Evolutionary conservation across 1,140 invertebrate species (phyloP).

Genomic region (Drosophila grimshawi): DNA sequence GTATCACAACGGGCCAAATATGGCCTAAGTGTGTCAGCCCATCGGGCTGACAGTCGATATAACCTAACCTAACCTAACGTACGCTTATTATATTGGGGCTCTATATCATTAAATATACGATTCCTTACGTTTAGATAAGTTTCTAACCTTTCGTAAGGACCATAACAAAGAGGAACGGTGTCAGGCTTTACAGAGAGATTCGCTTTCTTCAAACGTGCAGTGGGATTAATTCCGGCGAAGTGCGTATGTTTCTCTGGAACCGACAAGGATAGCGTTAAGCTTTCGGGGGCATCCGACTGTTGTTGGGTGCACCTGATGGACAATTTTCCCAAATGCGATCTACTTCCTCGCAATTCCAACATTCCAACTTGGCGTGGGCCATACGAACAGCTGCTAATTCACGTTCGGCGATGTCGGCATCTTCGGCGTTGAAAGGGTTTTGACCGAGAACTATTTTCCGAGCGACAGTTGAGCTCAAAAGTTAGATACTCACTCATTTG

Average conservation of each 20-base stretch:
- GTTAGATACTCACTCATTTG: not conserved
- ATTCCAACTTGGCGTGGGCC: not conserved
- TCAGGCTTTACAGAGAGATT: not conserved
- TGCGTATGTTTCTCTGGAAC: too few relatives aligned
- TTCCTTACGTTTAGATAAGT: not conserved
- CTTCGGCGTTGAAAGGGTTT: not conserved
- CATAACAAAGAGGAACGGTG: not conserved
- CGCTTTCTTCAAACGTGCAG: too few relatives aligned
- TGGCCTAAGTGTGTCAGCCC: too few relatives aligned
- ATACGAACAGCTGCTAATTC: not conserved
- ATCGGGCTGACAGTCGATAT: too few relatives aligned
- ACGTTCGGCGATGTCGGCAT: not conserved
- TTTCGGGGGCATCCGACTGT: not conserved
- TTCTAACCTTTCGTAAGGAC: not conserved
- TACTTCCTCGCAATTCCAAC: not conserved
- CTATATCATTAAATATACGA: not conserved
- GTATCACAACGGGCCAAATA: too few relatives aligned
- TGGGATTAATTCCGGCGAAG: too few relatives aligned
- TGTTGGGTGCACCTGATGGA: not conserved
- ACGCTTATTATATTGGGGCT: not conserved
- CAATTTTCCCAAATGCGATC: not conserved
- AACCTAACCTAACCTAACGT: conserved; percentile 30
- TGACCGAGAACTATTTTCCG: not conserved
- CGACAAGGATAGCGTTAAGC: not conserved
- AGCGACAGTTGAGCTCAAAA: not conserved